phyloP scores from a whole-genome alignment of 2,113 vertebrate species.

The Chloroceryle aenea region DNA sequence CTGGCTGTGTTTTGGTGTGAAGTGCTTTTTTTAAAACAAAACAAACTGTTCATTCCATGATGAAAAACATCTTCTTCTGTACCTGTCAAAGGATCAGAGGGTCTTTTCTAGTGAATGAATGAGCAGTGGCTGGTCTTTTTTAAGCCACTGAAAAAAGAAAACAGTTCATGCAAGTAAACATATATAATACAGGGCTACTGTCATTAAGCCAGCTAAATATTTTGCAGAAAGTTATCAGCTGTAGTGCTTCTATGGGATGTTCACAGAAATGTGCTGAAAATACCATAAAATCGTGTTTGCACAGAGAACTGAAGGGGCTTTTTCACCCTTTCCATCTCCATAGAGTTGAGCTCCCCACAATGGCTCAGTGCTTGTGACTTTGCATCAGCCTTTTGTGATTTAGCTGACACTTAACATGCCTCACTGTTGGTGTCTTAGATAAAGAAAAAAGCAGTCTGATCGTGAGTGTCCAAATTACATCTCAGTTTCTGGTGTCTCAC shows the following conservation, averaged over 20 bases:
- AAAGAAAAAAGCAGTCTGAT: neutral
- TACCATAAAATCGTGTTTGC: neutral
- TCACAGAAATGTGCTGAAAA: neutral
- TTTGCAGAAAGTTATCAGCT: neutral
- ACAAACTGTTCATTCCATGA: slow-evolving; percentile 66
- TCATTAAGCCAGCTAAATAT: neutral
- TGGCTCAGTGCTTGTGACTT: neutral
- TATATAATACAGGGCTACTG: neutral
- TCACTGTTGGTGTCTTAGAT: neutral
- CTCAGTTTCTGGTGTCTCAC: neutral
- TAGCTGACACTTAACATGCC: neutral
- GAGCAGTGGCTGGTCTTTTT: neutral
- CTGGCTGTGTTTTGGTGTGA: slow-evolving; percentile 67
- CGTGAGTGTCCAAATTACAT: neutral
- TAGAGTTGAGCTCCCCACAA: neutral
- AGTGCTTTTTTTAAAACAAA: slow-evolving; percentile 69
- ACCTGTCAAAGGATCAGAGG: slow-evolving; percentile 59
- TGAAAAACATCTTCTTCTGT: slow-evolving; percentile 65
- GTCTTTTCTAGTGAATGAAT: slow-evolving; percentile 37
- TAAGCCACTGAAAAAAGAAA: slow-evolving; percentile 30
- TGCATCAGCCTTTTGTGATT: neutral
- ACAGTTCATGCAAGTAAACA: neutral
- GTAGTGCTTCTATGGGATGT: neutral
- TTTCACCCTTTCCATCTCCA: neutral
- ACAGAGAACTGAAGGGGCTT: neutral